Conservation (phyloP, 2,888 invertebrate genomes). For the Dynastes tityus region DNA sequence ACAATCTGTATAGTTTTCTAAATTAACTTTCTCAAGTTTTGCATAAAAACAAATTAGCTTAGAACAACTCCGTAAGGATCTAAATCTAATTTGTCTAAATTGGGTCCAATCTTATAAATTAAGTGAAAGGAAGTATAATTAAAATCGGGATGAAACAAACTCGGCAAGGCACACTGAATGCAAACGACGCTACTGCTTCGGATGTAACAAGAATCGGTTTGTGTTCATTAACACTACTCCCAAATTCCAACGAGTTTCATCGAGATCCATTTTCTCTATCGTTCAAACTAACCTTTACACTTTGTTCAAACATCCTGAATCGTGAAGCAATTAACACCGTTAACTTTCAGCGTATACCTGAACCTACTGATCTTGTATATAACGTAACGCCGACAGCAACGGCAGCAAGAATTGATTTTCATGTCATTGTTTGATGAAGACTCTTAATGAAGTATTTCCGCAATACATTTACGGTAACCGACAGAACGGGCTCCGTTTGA, state of each 20-base stretch:
- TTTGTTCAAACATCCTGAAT: constrained; percentile 35
- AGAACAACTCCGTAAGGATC: not conserved
- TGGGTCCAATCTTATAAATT: not conserved
- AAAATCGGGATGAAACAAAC: constrained; percentile 5
- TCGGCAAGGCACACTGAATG: not conserved
- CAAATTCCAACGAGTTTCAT: constrained; percentile 13
- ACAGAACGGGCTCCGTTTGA: constrained; percentile 17
- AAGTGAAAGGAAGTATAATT: constrained; percentile 26
- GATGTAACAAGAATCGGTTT: constrained; percentile 16
- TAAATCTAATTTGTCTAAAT: constrained; percentile 13
- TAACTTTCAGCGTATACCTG: constrained; percentile 33
- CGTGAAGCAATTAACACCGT: constrained; percentile 37
- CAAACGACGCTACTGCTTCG: constrained; percentile 4
- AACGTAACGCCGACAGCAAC: not conserved
- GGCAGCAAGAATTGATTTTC: constrained; percentile 37
- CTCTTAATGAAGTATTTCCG: constrained; percentile 46
- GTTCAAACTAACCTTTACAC: constrained; percentile 34
- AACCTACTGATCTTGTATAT: not conserved
- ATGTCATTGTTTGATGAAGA: constrained; percentile 43
- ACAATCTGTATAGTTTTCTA: no score
- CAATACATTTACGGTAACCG: constrained; percentile 35
- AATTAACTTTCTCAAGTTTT: no score
- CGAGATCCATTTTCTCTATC: not conserved
- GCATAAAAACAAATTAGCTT: constrained; percentile 10
- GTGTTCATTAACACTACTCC: constrained; percentile 14